Evolutionary conservation across 2,113 vertebrate species (phyloP), one percentile per base, ranked within the genome.

Genomic region (Dendropsophus ebraccatus): DNA sequence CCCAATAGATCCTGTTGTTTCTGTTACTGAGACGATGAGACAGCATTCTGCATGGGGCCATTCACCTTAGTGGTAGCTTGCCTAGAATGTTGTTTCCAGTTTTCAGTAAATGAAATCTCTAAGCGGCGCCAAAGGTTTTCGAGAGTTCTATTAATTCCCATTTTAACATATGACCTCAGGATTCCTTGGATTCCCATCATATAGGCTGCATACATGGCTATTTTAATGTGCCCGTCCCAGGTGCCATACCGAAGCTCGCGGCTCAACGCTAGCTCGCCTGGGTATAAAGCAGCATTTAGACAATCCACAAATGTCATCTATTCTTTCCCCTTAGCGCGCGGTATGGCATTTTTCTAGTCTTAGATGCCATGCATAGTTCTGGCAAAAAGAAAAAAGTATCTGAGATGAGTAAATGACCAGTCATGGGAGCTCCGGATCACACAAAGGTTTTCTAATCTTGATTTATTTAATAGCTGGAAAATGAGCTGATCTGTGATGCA

Each of bases 401-500:
- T 54, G 25, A 32, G 23, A 17, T 54, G 6, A 6, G 69, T 54
- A 30, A 54, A 9, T 8, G 25, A 77, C 14, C 37, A 14, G n/a
- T 56, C 75, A 79, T 3, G 12, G 60, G 54, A 60, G 21, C 77
- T 60, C n/a, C 41, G 11, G 37, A 4, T 60, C 7, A 79, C 2
- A 2, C 21, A 1, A n/a, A 17, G 77, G 54, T 25, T 60, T 60
- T 35, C 19, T 37, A 23, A 3, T 35, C 50, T 78, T 21, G 30
- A 58, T 78, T 78, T n/a, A 35, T 75, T 50, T 4, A 78, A 58
- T 60, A 56, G 32, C 13, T 54, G 54, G 45, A 80, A 41, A 65
- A 45, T 28, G 7, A 41, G 65, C 58, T 47, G 56, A 81, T 62
- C 47, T 81, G 78, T 81, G 56, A 81, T 81, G 56, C 78, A 47